Base-by-base conservation (phyloP, 2,888 invertebrate species). In the Idaea biselata region DNA sequence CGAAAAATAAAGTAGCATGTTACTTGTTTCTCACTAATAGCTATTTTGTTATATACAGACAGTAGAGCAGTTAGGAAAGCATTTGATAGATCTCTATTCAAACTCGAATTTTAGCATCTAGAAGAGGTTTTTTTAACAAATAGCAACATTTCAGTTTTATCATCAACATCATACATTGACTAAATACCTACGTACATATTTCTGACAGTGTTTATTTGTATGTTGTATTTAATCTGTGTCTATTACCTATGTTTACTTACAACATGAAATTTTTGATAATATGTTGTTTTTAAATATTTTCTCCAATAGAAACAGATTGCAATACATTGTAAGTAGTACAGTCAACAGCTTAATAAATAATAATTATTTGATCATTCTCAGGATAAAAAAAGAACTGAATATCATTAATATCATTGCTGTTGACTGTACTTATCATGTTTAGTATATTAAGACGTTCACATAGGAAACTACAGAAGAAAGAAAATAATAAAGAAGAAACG, bases 1-100 rank as follows among this genome's bases (percentile, higher is more conserved):
- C 80, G 75, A 83, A 91, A 88, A 84, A 86, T 71, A 88, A 88
- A 78, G 75, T 79, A 86, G 92, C 91, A 89, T 91, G 87, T 71
- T 77, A 88, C 87, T 77, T 75, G 74, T 77, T 74, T 77, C 66
- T 71, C 68, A 70, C 78, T 77, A 77, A 79, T 86, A 85, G 82
- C 83, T 81, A 84, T 77, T 79, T 74, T 74, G 69, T 77, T 88
- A 88, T 89, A 70, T 88, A 89, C 87, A 88, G 66, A 75, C 69
- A 72, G 62, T 67, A 72, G 78, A 82, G 84, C 80, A 74, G 65
- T 67, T 74, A 80, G 79, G 80, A 69, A 88, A 89, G 88, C 88
- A 83, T 73, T 67, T 58, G 78, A 81, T 69, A 82, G 77, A 80
- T 76, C 73, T 58, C 65, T 72, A 71, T 69, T 69, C 63, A 56